These are phyloP conservation scores for Ylistrum balloti DNA, from an alignment of 1,140 invertebrate species.

Conservation along the genomic window DNA sequence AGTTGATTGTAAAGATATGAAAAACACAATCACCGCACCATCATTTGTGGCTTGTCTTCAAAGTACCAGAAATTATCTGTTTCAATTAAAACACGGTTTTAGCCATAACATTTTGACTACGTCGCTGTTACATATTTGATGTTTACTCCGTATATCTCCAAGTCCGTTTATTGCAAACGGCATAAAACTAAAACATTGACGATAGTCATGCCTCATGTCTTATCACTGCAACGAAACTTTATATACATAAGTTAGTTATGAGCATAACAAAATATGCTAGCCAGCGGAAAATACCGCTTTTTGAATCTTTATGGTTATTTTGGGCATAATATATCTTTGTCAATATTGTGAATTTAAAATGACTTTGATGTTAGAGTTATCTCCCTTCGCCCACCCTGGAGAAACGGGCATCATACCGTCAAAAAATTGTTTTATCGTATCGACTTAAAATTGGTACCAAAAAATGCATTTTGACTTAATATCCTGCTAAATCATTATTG, in stretches of 20 bases:
- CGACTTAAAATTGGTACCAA: no score
- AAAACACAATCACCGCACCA: neutral
- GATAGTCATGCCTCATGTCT: neutral
- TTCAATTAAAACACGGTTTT: neutral
- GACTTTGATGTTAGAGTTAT: neutral
- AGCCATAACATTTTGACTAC: neutral
- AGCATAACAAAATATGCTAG: neutral
- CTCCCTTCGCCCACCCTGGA: neutral
- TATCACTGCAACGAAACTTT: neutral
- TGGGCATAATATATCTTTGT: neutral
- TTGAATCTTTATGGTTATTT: neutral
- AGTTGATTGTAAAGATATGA: neutral
- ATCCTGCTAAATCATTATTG: no score
- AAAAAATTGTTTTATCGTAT: no score
- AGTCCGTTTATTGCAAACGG: neutral
- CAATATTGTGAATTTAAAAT: neutral
- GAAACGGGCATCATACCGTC: no score
- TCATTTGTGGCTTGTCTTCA: neutral
- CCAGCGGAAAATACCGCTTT: neutral
- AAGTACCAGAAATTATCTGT: constrained; percentile 10
- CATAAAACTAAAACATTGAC: neutral
- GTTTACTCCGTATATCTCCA: neutral
- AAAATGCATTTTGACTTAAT: no score
- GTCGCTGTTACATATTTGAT: neutral
- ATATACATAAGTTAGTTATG: constrained; percentile 4